phyloP scores from a whole-genome alignment of 35 echinoderm and acorn worm genomes.

The Ophiothrix spiculata region DNA sequence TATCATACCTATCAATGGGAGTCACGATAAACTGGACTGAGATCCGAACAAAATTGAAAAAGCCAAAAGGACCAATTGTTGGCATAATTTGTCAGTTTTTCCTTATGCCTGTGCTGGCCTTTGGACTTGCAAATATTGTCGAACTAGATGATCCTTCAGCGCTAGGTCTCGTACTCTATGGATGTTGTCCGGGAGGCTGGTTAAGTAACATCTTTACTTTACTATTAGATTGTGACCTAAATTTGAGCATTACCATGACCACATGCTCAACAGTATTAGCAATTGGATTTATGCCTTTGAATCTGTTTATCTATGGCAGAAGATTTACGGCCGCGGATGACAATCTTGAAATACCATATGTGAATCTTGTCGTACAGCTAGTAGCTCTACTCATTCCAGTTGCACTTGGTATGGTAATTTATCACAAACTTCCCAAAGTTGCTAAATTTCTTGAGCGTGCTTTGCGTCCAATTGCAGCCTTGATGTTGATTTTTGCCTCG shows the following conservation, averaged over 20 bases:
- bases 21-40: conserved; percentile 57
- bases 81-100: conserved; percentile 92
- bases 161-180: conserved; percentile 69
- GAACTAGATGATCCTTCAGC: conserved; percentile 51
- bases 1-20: conserved; percentile 84
- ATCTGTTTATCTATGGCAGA: conserved; percentile 81
- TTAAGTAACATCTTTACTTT: conserved; percentile 83
- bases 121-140: conserved; percentile 50
- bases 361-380: conserved; percentile 59
- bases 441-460: conserved; percentile 38
- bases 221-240: conserved; percentile 79
- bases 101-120: conserved; percentile 78
- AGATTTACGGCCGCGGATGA: conserved; percentile 52
- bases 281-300: conserved; percentile 89
- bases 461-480: conserved; percentile 58
- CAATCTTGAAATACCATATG: conserved; percentile 58
- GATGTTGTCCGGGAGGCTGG: conserved; percentile 83
- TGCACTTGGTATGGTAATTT: conserved; percentile 58
- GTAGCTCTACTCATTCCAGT: conserved; percentile 59
- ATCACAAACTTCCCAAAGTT: conserved; percentile 59
- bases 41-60: conserved; percentile 35
- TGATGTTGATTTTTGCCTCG: conserved; percentile 43
- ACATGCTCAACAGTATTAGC: conserved; percentile 76
- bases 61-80: conserved; percentile 61
- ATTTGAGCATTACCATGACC: conserved; percentile 91